Evolutionary conservation across 2,888 invertebrate genomes (phyloP), one percentile per base, ranked within the genome.

Genomic region (Anodontia alba): DNA sequence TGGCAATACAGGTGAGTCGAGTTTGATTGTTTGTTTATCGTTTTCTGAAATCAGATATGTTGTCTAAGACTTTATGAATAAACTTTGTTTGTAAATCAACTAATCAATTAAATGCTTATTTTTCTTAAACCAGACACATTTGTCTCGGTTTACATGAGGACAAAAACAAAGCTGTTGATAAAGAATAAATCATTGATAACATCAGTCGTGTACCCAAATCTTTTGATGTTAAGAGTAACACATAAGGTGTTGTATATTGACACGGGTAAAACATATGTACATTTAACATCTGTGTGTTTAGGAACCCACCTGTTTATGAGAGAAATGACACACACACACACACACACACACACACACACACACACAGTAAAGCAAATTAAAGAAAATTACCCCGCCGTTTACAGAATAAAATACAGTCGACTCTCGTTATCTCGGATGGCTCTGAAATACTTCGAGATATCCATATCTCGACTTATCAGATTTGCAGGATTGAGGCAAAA

Each of bases 1-100:
- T 90, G 90, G 90, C 90, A 90, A 33, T 88, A 89, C 78, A 85
- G 86, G 90, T 90, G 80, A 86, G 87, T 54, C 15, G 54, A 17
- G 23, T 26, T 68, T 73, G 57, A 36, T 74, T 74, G 49, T 73
- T 74, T 74, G 49, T 43, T 66, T 17, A 36, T 29, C 73, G 38
- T 73, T 42, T n/a, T n/a, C 23, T 23, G 54, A 54, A 54, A 33
- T 68, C 38, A 42, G 68, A 68, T 54, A 54, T 15, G 12, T 26
- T 54, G 54, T 54, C 26, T 54, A 26, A 1, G 23, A n/a, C 49
- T 49, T 49, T 5, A 49, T 49, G 49, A 49, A 49, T 49, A 20
- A 15, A 20, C 38, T 8, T 38, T 38, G 38, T 49, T 49, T 49
- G 42, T 42, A 15, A 54, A 54, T 54, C 26, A n/a, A 26, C 12